Base-by-base conservation (phyloP, 2,888 invertebrate species). In the Latrodectus hesperus region DNA sequence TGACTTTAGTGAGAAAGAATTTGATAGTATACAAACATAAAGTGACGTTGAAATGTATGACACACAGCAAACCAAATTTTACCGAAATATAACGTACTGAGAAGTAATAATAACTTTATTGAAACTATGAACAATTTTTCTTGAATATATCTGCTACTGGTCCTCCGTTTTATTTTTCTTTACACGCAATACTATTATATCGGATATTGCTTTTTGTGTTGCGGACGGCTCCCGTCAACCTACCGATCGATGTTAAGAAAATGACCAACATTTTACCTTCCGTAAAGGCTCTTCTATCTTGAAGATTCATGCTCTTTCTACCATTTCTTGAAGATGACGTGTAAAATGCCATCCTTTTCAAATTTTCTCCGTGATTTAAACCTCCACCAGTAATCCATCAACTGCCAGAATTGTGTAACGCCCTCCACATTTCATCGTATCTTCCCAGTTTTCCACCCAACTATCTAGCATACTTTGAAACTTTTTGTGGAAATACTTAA, bases 341-440 rank as follows among this genome's bases (percentile, higher is more conserved):
- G 17, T 16, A 51, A 17, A 38, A 22, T 38, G 51, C 78, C 78
- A 79, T 79, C 70, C 70, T 65, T 81, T 74, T 73, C 65, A 81
- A 74, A 81, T 81, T 81, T 81, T 81, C 81, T 73, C 73, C 51
- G 64, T 72, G 81, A 81, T 81, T 81, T 74, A 73, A 74, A 73
- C 73, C 53, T 38, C 38, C 38, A 53, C 72, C 67, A 52, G 68
- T 79, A 79, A 79, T 79, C 78, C 55, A 79, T 79, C 78, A 70
- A 68, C 9, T 52, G 78, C 70, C 78, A 79, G 17, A 67, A 52
- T 52, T 52, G 17, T 22, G 38, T 60, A 55, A 26, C 26, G 78
- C 22, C 53, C 77, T 17, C 22, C 52, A 12, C 38, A 17, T 17
- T 55, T 55, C 55, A 55, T 55, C 6, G 12, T 16, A 55, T 55